phyloP scores from a whole-genome alignment of 2,113 vertebrate species.

The Loxodonta africana region DNA sequence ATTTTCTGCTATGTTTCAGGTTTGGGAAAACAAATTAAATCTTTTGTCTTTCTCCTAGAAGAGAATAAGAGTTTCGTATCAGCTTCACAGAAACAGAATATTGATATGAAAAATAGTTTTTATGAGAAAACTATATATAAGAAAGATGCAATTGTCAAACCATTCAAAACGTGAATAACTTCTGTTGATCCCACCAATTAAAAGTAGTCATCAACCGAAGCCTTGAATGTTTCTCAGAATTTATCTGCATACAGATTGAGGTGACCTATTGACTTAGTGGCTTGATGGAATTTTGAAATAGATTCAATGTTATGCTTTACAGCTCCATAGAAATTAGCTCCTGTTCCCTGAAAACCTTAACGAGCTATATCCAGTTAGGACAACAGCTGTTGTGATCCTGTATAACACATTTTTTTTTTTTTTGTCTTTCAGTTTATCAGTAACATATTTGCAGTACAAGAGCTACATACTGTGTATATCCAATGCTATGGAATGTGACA shows the following conservation, averaged over 20 bases:
- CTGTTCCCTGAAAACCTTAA: not conserved
- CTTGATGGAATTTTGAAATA: not conserved
- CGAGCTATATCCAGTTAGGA: not conserved
- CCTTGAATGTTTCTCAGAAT: not conserved
- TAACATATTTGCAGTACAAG: not conserved
- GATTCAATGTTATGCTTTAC: not conserved
- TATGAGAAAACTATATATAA: not conserved
- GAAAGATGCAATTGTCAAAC: not conserved
- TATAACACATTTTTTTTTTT: not conserved
- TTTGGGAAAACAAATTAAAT: not conserved
- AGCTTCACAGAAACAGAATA: not conserved
- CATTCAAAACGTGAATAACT: not conserved
- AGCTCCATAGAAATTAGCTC: not conserved
- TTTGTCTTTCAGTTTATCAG: not conserved
- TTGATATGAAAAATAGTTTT: not conserved
- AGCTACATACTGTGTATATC: no score
- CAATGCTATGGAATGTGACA: not conserved
- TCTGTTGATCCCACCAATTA: accelerated
- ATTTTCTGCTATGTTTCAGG: not conserved
- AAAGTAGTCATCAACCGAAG: not conserved
- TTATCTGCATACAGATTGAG: not conserved
- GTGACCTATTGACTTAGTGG: not conserved
- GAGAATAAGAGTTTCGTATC: not conserved
- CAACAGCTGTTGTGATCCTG: not conserved
- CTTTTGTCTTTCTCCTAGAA: not conserved